Evolutionary conservation across 2,113 vertebrate species (phyloP).

Genomic region (Xiphophorus hellerii): DNA sequence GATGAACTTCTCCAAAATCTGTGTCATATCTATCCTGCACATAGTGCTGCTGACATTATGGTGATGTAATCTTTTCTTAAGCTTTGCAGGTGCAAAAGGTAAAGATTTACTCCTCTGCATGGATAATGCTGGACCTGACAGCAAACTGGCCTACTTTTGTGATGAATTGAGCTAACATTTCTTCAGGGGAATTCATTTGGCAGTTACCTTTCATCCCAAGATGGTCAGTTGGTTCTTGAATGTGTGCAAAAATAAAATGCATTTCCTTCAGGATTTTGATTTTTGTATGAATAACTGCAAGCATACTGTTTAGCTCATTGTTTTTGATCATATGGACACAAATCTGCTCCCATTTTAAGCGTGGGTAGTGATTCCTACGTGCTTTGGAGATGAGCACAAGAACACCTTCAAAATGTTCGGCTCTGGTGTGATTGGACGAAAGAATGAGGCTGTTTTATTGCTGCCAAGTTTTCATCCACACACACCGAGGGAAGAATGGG

Average conservation of each 20-base stretch:
- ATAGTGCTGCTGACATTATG: no score
- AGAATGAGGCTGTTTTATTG: neutral
- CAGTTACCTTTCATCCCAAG: neutral
- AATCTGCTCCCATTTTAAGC: neutral
- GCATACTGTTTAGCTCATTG: neutral
- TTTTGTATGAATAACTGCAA: neutral
- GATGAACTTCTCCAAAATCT: no score
- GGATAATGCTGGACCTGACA: neutral
- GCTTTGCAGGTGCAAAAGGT: neutral
- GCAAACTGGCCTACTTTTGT: neutral
- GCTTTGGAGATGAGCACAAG: neutral
- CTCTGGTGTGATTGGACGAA: neutral
- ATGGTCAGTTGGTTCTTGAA: neutral
- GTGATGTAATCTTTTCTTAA: neutral
- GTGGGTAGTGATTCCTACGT: neutral
- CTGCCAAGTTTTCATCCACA: slow-evolving; percentile 1
- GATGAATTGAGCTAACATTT: no score
- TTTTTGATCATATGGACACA: neutral
- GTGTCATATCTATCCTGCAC: no score
- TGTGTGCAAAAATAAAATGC: neutral
- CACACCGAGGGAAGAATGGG: neutral
- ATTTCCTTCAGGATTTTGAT: neutral
- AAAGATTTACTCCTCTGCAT: neutral
- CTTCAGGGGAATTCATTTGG: no score
- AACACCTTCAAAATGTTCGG: neutral